Conservation (phyloP, 1,140 invertebrate species). For the Medauroidea extradentata region DNA sequence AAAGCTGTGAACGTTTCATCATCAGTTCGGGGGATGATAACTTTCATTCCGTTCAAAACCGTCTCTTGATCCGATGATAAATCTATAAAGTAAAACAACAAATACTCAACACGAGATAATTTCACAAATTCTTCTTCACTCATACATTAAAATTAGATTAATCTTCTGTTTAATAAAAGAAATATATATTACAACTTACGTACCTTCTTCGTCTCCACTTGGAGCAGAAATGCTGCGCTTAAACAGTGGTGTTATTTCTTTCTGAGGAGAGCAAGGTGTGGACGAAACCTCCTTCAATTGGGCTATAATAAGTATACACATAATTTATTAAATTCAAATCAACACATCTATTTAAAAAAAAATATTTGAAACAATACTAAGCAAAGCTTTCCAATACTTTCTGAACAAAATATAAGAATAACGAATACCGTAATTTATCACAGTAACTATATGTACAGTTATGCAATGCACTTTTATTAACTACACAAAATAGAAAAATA, state of each 20-base stretch:
- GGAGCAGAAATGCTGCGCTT: slow-evolving; percentile 29
- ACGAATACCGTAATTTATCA: too few species aligned
- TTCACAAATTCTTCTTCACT: neutral
- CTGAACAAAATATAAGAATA: too few species aligned
- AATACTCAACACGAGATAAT: too few species aligned
- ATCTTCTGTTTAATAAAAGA: neutral
- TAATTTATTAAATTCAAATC: too few species aligned
- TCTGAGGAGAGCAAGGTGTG: slow-evolving; percentile 29
- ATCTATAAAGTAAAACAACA: too few species aligned
- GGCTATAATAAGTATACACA: slow-evolving; percentile 1
- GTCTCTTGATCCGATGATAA: too few species aligned
- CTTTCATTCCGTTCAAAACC: slow-evolving; percentile 40
- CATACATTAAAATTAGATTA: neutral
- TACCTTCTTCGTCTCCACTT: slow-evolving; percentile 18
- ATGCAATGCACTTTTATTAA: too few species aligned
- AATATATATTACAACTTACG: neutral
- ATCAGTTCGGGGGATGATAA: slow-evolving; percentile 58
- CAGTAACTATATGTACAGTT: too few species aligned
- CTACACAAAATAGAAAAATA: too few species aligned
- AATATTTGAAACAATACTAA: too few species aligned
- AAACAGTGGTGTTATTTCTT: slow-evolving; percentile 15
- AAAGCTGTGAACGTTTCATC: slow-evolving; percentile 66
- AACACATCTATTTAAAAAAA: too few species aligned
- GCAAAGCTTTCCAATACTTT: too few species aligned
- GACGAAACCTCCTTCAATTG: slow-evolving; percentile 25